phyloP scores from a whole-genome alignment of 2,113 vertebrate genomes.

The Myiozetetes cayanensis region DNA sequence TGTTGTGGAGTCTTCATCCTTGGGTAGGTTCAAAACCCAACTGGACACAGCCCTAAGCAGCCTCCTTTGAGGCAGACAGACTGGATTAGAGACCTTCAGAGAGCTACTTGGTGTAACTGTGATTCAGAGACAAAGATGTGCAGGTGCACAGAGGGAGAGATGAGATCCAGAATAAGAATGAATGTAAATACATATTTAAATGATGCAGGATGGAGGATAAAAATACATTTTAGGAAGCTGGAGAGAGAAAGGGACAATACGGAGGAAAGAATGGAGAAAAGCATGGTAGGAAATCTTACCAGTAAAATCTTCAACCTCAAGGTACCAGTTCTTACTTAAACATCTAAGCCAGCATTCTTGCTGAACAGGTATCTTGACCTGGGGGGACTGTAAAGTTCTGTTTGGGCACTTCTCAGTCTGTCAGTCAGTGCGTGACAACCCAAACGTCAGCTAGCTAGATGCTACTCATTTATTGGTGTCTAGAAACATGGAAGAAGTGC shows the following conservation, averaged over 20 bases:
- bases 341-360: not conserved
- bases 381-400: not conserved
- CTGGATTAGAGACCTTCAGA: not conserved
- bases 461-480: not conserved
- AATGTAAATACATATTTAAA: not conserved
- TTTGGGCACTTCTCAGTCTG: not conserved
- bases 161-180: not conserved
- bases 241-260: not conserved
- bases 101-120: not conserved
- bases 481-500: not conserved
- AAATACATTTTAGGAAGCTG: not conserved
- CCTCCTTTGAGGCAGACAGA: not conserved
- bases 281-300: not conserved
- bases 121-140: not conserved
- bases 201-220: not conserved
- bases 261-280: not conserved
- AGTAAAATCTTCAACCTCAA: not conserved
- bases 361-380: not conserved
- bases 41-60: fast-evolving
- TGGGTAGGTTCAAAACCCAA: not conserved
- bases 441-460: not conserved
- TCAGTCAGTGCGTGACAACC: not conserved
- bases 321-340: not conserved
- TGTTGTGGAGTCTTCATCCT: not conserved
- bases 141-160: not conserved